These are phyloP conservation scores for Garra rufa DNA, from an alignment of 2,113 vertebrate species.

Conservation along the genomic window DNA sequence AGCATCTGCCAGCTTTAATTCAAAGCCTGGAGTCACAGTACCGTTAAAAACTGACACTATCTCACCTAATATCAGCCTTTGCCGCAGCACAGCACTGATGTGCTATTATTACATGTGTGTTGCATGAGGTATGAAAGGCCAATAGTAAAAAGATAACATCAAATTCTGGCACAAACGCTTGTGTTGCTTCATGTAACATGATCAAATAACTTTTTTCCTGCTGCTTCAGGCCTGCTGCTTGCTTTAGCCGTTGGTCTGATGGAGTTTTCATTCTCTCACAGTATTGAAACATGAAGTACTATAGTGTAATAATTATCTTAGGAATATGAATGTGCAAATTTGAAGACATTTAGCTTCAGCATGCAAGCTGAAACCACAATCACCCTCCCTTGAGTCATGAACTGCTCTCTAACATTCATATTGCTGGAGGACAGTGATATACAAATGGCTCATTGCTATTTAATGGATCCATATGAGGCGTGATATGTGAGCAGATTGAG, in stretches of 20 bases:
- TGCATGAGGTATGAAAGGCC: not conserved
- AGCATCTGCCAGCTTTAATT: conserved; percentile 40
- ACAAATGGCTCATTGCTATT: conserved; percentile 21
- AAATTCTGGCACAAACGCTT: not conserved
- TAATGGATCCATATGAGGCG: not conserved
- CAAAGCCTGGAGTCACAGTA: conserved; percentile 12
- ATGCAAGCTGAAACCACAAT: not conserved
- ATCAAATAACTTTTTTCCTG: not conserved
- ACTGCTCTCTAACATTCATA: not conserved
- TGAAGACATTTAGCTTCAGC: not conserved
- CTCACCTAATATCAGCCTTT: conserved; percentile 9
- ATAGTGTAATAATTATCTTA: not conserved
- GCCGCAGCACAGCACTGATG: not conserved
- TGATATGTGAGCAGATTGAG: conserved; percentile 10
- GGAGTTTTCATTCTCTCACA: not conserved
- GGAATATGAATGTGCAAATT: not conserved
- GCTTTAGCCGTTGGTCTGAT: not conserved
- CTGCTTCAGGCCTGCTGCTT: not conserved
- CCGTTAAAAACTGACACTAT: not conserved
- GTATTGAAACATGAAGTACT: not conserved
- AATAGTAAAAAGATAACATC: not conserved
- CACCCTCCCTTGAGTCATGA: not conserved
- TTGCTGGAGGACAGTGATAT: conserved; percentile 4
- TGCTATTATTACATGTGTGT: conserved; percentile 1
- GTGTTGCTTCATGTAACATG: not conserved